Percentiles rank a stretch among this genome's conserved stretches.
Conservation (phyloP, 2,113 vertebrate genomes). For the Lates calcarifer region DNA sequence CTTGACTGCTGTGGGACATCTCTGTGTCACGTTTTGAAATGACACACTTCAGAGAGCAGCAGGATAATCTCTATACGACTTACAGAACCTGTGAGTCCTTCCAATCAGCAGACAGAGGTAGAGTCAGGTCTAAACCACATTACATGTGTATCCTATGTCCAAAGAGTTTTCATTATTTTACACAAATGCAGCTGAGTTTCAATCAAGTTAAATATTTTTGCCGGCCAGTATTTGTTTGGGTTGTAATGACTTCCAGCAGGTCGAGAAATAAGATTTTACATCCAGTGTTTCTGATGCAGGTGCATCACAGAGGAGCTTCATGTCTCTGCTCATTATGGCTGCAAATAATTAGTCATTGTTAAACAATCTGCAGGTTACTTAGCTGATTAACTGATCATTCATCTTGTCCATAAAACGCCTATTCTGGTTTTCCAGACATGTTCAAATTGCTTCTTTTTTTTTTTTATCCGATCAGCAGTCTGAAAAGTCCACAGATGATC, state of each 20-base stretch:
- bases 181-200: not conserved
- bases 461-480: not conserved
- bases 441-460: not conserved
- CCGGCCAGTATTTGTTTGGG: not conserved
- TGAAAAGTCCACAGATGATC: not conserved
- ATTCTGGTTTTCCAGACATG: not conserved
- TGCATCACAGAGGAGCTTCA: not conserved
- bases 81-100: not conserved
- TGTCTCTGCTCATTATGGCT: not conserved
- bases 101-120: not conserved
- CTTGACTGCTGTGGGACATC: slow-evolving; percentile 30
- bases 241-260: slow-evolving; percentile 10
- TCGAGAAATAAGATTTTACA: not conserved
- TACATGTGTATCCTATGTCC: slow-evolving; percentile 1
- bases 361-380: no score
- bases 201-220: not conserved
- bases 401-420: not conserved
- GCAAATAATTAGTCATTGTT: not conserved
- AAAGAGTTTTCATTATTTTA: not conserved
- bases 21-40: slow-evolving; percentile 37
- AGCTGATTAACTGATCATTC: not conserved
- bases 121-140: not conserved
- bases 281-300: slow-evolving; percentile 8
- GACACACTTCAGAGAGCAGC: slow-evolving; percentile 5
- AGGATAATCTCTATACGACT: not conserved